Base-by-base conservation (phyloP, 2,113 vertebrate genomes). In the Solenodon paradoxus region DNA sequence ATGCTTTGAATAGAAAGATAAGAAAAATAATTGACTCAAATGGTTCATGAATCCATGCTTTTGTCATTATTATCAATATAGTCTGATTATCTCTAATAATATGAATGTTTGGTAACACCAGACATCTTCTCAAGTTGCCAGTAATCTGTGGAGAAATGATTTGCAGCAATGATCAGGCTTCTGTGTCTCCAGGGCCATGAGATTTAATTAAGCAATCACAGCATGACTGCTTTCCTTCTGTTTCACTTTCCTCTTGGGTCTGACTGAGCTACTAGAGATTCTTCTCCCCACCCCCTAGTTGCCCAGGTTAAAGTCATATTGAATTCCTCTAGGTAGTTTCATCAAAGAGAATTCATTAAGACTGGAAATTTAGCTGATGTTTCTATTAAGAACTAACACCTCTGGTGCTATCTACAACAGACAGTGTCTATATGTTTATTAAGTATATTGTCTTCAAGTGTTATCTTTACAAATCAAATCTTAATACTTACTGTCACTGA, bases 301-400 rank as follows among this genome's bases (percentile, higher is more conserved):
- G 77, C n/a, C 45, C 57, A 83, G 7, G 63, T 53, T 72, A 61
- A 72, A 38, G 47, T 71, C 38, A 66, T 30, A 68, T 19, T 78
- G 35, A 2, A 74, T 63, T 90, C 35, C 80, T 47, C 49, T 35
- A 9, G 38, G 7, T 71, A 75, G 53, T 80, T 89, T 93, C 26
- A 94, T 84, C 77, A 90, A 94, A 68, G 61, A 82, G 16, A 83
- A 63, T 3, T 63, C 66, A 66, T 22, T 94, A 93, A 81, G 30
- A 30, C 28, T 47, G 20, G 69, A 84, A 93, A 79, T 47, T 55
- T 93, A 19, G 22, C 57, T 78, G 28, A 49, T 38, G 32, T 30
- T 92, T 92, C 71, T 75, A 20, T 72, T 88, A 68, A 75, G 26
- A 83, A 28, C 15, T 63, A 20, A 59, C 5, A 61, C 2, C 20